Conservation (phyloP, 2,888 invertebrate species). For the Amitus sp. region DNA sequence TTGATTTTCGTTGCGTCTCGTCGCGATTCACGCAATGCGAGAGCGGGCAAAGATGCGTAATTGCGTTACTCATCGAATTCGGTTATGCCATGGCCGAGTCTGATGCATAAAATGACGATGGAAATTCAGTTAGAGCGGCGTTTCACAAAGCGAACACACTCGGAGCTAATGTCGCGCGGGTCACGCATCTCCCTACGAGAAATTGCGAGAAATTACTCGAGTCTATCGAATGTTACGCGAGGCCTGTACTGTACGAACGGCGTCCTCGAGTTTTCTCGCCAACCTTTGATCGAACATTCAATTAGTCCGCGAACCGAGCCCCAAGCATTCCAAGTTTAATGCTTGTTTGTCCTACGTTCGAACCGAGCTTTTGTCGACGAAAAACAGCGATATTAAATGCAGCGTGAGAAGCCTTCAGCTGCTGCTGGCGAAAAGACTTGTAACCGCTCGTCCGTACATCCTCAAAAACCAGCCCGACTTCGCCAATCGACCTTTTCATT, state of each 20-base stretch:
- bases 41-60: conserved; percentile 63
- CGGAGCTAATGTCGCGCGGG: conserved; percentile 57
- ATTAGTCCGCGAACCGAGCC: conserved; percentile 53
- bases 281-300: conserved; percentile 27
- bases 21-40: conserved; percentile 34
- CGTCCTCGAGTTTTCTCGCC: conserved; percentile 39
- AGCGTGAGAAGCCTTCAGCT: conserved; percentile 61
- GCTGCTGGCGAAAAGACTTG: conserved; percentile 40
- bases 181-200: conserved; percentile 41
- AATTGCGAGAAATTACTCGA: conserved; percentile 43
- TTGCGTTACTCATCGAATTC: conserved; percentile 65
- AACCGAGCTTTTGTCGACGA: too few relatives aligned
- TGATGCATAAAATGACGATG: conserved; percentile 65
- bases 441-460: conserved; percentile 12
- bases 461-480: conserved; percentile 14
- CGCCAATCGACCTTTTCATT: conserved; percentile 28
- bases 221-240: conserved; percentile 43
- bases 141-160: conserved; percentile 63
- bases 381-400: too few relatives aligned
- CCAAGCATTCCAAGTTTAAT: too few relatives aligned
- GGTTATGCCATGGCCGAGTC: conserved; percentile 65
- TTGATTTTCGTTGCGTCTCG: conserved; percentile 16
- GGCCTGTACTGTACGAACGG: too few relatives aligned
- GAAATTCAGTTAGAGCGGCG: conserved; percentile 65
- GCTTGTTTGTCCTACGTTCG: too few relatives aligned